Evolutionary conservation across 2,888 invertebrate species (phyloP), one percentile per base, ranked within the genome.

Genomic region (Drosophila greeni): DNA sequence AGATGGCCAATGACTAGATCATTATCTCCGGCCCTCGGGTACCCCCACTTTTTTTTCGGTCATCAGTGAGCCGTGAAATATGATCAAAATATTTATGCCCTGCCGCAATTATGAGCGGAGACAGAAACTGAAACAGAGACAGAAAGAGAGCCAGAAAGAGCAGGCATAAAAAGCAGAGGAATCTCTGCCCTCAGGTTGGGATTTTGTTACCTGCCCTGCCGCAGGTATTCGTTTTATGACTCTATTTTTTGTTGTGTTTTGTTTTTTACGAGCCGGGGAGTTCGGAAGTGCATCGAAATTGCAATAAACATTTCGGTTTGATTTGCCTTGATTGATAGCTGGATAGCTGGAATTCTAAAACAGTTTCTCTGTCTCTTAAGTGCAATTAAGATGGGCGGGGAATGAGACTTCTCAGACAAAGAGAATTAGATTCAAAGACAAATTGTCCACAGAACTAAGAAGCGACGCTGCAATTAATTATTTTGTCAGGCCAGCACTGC

Each of bases 381-480:
- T 69, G 56, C 70, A 69, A 58, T 69, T 69, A 62, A 23, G 31
- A 18, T 20, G 29, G n/a, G 33, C 12, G 47, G 11, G 11, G 16
- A 39, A 18, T n/a, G 45, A 3, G 54, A 23, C 31, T 12, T 45
- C 29, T 29, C 26, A 20, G 66, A 66, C 56, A 64, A 57, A 59
- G 42, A 47, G 56, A 59, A 57, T 57, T 68, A 70, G 68, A 82
- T 77, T 77, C 75, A 75, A 68, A 74, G 80, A 82, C 79, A 82
- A 82, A 82, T 82, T 83, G 77, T 74, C 73, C 70, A 70, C 71
- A 70, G 59, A 72, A 68, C 74, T 75, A 56, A 70, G 74, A 66
- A 70, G 72, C 71, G 81, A 70, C 81, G 76, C 65, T 68, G 81
- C 82, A 79, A 82, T 82, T 82, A 82, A 82, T 84, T 83, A 84